phyloP scores from a whole-genome alignment of 2,797 vertebrate species.

The Eleutherodactylus coqui region DNA sequence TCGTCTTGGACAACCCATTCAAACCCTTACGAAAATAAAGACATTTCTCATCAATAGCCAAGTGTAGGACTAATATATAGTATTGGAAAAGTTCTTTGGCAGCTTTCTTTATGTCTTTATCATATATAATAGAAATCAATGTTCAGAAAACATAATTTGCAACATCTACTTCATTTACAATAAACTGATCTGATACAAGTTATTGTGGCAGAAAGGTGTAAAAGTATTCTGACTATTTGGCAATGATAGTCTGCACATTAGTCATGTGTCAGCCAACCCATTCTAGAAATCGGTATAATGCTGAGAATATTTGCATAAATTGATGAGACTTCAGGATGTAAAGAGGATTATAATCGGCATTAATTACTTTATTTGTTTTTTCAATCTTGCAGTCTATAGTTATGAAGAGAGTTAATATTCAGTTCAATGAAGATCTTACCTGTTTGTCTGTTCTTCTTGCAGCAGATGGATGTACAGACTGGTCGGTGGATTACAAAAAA shows the following conservation, averaged over 20 bases:
- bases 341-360: slow-evolving; percentile 29
- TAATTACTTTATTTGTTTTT: slow-evolving; percentile 5
- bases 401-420: not conserved
- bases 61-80: not conserved
- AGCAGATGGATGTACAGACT: slow-evolving; percentile 98
- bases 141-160: slow-evolving; percentile 24
- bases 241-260: slow-evolving; percentile 32
- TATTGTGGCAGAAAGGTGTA: slow-evolving; percentile 22
- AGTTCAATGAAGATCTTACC: not conserved
- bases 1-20: too few species aligned
- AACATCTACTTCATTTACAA: slow-evolving; percentile 14
- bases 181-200: slow-evolving; percentile 11
- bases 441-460: slow-evolving; percentile 67
- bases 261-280: slow-evolving; percentile 46
- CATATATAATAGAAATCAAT: not conserved
- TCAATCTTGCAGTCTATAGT: not conserved
- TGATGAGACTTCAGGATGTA: slow-evolving; percentile 14
- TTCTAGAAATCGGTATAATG: slow-evolving; percentile 42
- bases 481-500: slow-evolving; percentile 98
- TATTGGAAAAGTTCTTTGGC: not conserved
- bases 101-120: not conserved
- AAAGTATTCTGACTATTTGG: slow-evolving; percentile 24
- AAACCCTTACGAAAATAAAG: not conserved
- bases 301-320: slow-evolving; percentile 10
- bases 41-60: not conserved